These are phyloP conservation scores for Shinisaurus crocodilurus DNA, from an alignment of 2,113 vertebrate genomes.

Conservation along the genomic window DNA sequence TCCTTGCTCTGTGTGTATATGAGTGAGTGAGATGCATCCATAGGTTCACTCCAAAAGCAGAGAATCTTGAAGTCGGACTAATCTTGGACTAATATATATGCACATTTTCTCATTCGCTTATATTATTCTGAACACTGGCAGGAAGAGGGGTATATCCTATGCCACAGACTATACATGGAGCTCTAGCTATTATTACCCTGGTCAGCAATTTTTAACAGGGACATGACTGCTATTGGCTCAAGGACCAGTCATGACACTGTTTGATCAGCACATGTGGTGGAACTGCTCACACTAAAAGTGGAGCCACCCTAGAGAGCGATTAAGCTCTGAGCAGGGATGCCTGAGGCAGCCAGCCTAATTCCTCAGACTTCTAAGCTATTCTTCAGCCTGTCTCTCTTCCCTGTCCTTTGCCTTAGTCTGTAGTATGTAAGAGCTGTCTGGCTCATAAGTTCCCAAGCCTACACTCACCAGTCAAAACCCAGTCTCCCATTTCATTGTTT, in stretches of 20 bases:
- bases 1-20: no score
- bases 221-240: no score
- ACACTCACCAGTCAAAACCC: no score
- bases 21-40: neutral
- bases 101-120: no score
- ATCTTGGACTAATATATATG: neutral
- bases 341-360: neutral
- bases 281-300: neutral
- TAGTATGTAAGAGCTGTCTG: neutral
- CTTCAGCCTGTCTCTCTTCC: neutral
- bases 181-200: neutral
- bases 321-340: no score
- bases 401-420: neutral
- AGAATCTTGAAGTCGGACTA: neutral
- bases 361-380: neutral
- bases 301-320: neutral
- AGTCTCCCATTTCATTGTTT: neutral
- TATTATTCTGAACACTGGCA: neutral
- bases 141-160: neutral
- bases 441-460: neutral
- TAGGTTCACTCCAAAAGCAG: neutral
- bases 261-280: neutral
- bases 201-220: neutral
- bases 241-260: neutral
- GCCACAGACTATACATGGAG: neutral